phyloP scores from a whole-genome alignment of 2,888 invertebrate species.

The Frankliniella fusca region DNA sequence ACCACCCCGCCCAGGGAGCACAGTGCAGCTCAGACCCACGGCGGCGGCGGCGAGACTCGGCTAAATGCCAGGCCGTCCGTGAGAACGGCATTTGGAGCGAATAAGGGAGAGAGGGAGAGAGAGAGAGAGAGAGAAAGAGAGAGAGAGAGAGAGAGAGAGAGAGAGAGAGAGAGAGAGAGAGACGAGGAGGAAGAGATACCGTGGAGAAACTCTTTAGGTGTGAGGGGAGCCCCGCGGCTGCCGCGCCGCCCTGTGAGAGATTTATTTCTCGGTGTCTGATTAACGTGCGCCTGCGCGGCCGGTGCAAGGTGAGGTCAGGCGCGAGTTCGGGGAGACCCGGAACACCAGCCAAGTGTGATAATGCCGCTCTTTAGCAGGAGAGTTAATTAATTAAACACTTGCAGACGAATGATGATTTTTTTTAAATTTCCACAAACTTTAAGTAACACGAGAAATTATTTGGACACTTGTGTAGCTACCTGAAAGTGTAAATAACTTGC shows the following conservation, averaged over 20 bases:
- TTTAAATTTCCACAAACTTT: no score
- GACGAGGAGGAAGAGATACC: not conserved
- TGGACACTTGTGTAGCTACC: no score
- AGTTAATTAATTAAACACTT: no score
- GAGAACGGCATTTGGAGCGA: not conserved
- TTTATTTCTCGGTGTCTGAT: conserved; percentile 11
- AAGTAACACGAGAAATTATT: no score
- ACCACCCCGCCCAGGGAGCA: no score
- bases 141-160: no score
- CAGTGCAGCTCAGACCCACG: not conserved
- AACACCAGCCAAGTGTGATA: not conserved
- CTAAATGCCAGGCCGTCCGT: conserved; percentile 11
- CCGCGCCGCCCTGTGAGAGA: not conserved
- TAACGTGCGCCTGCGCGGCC: not conserved
- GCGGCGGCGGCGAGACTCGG: not conserved
- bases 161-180: not conserved
- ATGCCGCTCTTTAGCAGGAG: not conserved
- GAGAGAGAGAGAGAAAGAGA: not conserved
- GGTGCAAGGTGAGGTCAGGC: not conserved
- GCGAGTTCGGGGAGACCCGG: not conserved
- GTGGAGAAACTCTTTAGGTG: not conserved
- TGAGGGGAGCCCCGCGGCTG: not conserved
- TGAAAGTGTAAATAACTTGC: no score
- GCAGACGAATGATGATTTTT: no score
- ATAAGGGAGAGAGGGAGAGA: not conserved